These are phyloP conservation scores for Nomada fabriciana DNA, from an alignment of 2,888 invertebrate genomes.

Conservation along the genomic window DNA sequence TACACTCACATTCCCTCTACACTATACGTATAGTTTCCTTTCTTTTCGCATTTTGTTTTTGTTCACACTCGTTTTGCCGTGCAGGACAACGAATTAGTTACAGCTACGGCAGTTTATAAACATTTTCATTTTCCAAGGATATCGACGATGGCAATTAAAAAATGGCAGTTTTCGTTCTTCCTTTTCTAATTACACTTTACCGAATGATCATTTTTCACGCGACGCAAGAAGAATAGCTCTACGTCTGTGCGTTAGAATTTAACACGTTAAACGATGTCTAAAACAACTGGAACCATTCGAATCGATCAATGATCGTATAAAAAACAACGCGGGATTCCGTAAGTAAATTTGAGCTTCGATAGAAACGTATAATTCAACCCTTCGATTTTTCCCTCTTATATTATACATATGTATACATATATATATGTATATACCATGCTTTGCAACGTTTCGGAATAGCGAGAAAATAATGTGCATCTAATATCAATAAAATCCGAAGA, in stretches of 20 bases:
- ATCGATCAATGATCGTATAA: neutral
- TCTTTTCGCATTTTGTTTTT: neutral
- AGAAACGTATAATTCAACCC: slow-evolving; percentile 1
- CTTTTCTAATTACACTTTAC: neutral
- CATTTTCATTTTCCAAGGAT: slow-evolving; percentile 12
- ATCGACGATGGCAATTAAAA: slow-evolving; percentile 43
- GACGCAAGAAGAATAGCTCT: slow-evolving; percentile 34
- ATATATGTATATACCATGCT: no score
- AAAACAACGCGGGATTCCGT: neutral
- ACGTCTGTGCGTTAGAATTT: slow-evolving; percentile 43
- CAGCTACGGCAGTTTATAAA: slow-evolving; percentile 24
- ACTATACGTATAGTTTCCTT: slow-evolving; percentile 8
- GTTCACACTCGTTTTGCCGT: slow-evolving; percentile 41
- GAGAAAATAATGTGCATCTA: slow-evolving; percentile 20
- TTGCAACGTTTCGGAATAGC: slow-evolving; percentile 24
- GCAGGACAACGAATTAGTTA: slow-evolving; percentile 45
- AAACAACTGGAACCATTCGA: slow-evolving; percentile 11
- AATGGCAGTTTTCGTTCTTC: slow-evolving; percentile 51
- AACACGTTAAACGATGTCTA: neutral
- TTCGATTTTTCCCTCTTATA: slow-evolving; percentile 14
- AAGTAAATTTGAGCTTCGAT: slow-evolving; percentile 21
- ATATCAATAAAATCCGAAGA: slow-evolving; percentile 31
- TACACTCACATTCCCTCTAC: slow-evolving; percentile 29
- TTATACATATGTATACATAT: neutral
- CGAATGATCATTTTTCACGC: slow-evolving; percentile 13